Base-by-base conservation (phyloP, 2,113 vertebrate species). In the Gadus macrocephalus region DNA sequence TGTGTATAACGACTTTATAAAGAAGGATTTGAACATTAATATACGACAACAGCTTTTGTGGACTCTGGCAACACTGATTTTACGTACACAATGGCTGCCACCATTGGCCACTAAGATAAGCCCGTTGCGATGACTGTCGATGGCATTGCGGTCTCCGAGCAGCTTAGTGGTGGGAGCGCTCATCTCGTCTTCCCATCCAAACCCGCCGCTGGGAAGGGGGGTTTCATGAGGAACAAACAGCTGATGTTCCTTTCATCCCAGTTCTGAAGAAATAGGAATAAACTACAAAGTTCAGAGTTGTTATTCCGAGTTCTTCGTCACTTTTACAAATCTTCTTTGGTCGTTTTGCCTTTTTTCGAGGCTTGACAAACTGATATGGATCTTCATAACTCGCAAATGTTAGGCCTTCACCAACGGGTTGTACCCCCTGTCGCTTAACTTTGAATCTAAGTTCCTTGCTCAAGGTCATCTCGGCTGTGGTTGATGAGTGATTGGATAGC, bases 241-340 rank as follows among this genome's bases (percentile, higher is more conserved):
- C 74, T 74, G 42, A 67, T 63, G 42, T 59, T 72, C 67, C 81
- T 87, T 84, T 88, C 74, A 83, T 88, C 83, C 83, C 15, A 87
- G 86, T 90, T 91, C 78, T 87, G 83, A 82, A 66, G 86, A 86
- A 87, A 15, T 89, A 86, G 89, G 81, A 85, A 77, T 83, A 87
- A 89, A 89, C 83, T 74, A 68, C 73, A 60, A 73, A 69, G 77
- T 80, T 75, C 61, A 59, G 78, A 78, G 58, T 68, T 67, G 68
- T 73, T 68, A 73, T 35, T 35, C 31, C 31, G 31, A 35, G 31
- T 49, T 49, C 12, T 49, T 49, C 42, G 11, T 49, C 42, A 49
- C 11, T 49, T 49, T 49, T 49, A 69, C 76, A 80, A 68, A 75
- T 84, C 28, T 59, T 66, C 15, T 58, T 62, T 77, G 68, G 12